Base-by-base conservation (phyloP, 2,113 vertebrate species). In the Petaurus breviceps region DNA sequence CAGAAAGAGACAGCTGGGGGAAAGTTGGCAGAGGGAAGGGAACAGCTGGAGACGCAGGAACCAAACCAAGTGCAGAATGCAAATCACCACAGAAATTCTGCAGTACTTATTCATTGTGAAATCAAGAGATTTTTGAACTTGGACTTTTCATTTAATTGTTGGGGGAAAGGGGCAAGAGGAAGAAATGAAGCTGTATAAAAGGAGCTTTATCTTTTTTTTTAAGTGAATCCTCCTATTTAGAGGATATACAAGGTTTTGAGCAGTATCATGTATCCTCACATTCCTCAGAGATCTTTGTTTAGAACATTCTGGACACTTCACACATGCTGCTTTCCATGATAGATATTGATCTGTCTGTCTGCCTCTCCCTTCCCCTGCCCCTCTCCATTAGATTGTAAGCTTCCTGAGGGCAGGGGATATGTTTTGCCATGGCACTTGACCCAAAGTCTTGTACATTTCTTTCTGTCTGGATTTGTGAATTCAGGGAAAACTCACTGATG, bases 31-130 rank as follows among this genome's bases (percentile, higher is more conserved):
- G 5, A 16, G 61, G 19, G 11, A 77, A 0, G 0, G 11, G 23
- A 4, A 0, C 3, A 84, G 51, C 31, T 25, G 8, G 50, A 23
- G 47, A 43, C 46, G 0, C 47, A 54, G 61, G 0, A 84, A 2
- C 51, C 37, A 0, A 3, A 47, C 0, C 25, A 94, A 54, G 50
- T 47, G 5, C 24, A 23, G 50, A 51, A n/a, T 51, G 23, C 14
- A 11, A 9, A 90, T 16, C 37, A 77, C 19, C 16, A 0, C 5
- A 37, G 91, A 31, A 16, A 24, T 43, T 23, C 50, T 50, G 5
- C 0, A 16, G n/a, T 0, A 2, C 1, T n/a, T n/a, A n/a, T n/a
- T 24, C 24, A 2, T 37, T 12, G n/a, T 51, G 51, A 51, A 96
- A 95, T 49, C 37, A 37, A 91, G 55, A 52, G 26, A 91, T 12